A percentile compares a stretch with the other conserved stretches of the same genome.
Evolutionary conservation across 2,888 invertebrate species (phyloP).

Genomic region (Urechis unicinctus): DNA sequence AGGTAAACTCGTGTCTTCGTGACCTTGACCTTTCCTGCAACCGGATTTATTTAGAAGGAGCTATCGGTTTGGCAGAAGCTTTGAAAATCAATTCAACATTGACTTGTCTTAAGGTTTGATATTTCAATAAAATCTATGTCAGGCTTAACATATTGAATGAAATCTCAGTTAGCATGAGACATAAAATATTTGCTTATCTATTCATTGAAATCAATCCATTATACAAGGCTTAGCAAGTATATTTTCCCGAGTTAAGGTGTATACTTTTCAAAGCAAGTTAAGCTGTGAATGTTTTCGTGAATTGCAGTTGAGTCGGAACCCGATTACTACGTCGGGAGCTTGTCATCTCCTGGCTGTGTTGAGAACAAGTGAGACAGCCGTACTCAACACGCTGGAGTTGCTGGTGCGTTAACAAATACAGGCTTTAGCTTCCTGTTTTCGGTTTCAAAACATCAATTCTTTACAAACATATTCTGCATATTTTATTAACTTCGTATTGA

Average conservation of each 20-base stretch:
- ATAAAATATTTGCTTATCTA: too few relatives aligned
- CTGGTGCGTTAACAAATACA: constrained; percentile 1
- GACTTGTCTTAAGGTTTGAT: not conserved
- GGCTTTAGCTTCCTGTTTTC: too few relatives aligned
- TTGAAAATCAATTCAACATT: not conserved
- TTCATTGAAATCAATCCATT: too few relatives aligned
- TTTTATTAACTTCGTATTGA: too few relatives aligned
- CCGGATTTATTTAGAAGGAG: constrained; percentile 7
- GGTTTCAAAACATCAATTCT: too few relatives aligned
- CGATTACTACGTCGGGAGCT: constrained; percentile 4
- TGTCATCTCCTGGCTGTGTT: not conserved
- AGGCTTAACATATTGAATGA: too few relatives aligned
- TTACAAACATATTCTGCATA: too few relatives aligned
- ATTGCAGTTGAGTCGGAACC: constrained; percentile 5
- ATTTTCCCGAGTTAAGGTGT: too few relatives aligned
- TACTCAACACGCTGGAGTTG: not conserved
- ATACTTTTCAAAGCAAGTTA: too few relatives aligned
- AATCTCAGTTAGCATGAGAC: too few relatives aligned
- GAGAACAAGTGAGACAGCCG: not conserved
- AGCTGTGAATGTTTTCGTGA: too few relatives aligned
- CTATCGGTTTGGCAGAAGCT: not conserved
- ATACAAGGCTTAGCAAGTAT: too few relatives aligned
- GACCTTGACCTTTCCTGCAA: constrained; percentile 10
- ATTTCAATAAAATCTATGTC: not conserved
- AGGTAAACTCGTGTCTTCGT: constrained; percentile 4